A percentile compares a stretch with the other conserved stretches of the same genome.
Evolutionary conservation across 1,140 invertebrate genomes (phyloP).

Genomic region (Lordiphosa mommai): DNA sequence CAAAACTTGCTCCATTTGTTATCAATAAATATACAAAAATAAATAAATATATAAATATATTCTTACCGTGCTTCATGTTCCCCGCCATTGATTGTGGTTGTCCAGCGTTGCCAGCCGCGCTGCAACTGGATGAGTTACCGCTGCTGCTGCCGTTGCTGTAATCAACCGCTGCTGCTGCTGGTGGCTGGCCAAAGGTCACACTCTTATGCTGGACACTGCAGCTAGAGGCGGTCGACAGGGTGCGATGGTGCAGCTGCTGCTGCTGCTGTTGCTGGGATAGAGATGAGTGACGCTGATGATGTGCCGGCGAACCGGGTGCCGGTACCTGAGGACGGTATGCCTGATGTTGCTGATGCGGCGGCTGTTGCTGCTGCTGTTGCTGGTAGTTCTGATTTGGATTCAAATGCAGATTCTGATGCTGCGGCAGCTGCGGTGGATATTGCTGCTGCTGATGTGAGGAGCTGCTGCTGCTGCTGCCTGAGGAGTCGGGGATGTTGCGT

Average conservation of each 20-base stretch:
- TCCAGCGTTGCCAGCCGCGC: conserved; percentile 65
- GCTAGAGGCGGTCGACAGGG: conserved; percentile 73
- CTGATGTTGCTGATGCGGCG: conserved; percentile 34
- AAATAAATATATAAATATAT: too few species aligned
- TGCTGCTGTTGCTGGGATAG: conserved; percentile 55
- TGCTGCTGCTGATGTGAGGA: conserved; percentile 36
- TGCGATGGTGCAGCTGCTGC: conserved; percentile 68
- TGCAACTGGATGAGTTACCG: conserved; percentile 66
- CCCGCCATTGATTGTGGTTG: conserved; percentile 79
- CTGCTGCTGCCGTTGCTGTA: conserved; percentile 75
- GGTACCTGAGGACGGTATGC: conserved; percentile 45
- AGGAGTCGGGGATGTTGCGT: conserved; percentile 79
- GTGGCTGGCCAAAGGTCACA: conserved; percentile 77
- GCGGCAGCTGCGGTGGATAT: conserved; percentile 65
- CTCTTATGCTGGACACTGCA: conserved; percentile 79
- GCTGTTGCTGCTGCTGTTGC: conserved; percentile 41
- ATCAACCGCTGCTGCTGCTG: conserved; percentile 29
- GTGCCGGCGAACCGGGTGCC: conserved; percentile 60
- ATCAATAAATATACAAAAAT: not conserved
- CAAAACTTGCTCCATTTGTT: not conserved
- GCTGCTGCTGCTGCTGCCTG: conserved; percentile 53
- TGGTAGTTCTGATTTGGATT: conserved; percentile 33
- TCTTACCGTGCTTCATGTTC: conserved; percentile 79
- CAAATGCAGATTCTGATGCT: conserved; percentile 57
- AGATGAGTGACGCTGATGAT: conserved; percentile 68